These are phyloP conservation scores for Xiphophorus maculatus DNA, from an alignment of 2,113 vertebrate genomes.

Conservation along the genomic window DNA sequence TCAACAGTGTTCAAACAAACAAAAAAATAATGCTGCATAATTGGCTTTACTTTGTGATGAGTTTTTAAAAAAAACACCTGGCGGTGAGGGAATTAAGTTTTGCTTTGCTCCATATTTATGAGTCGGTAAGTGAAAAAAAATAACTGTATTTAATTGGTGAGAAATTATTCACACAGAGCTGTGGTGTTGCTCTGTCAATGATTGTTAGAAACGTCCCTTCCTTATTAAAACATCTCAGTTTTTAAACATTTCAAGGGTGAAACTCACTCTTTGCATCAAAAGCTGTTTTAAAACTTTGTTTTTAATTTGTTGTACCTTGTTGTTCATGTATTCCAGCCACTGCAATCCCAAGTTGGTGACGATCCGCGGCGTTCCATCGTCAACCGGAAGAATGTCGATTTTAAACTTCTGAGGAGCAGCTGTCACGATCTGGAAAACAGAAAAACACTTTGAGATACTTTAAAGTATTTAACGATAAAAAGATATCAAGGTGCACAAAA, in stretches of 20 bases:
- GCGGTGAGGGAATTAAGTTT: neutral
- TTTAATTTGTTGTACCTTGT: constrained; percentile 80
- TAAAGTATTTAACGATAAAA: no score
- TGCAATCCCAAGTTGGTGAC: constrained; percentile 94
- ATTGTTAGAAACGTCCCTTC: no score
- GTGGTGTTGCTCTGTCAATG: no score
- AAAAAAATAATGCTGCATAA: neutral
- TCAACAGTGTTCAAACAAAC: neutral
- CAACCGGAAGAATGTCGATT: constrained; percentile 90
- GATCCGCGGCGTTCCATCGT: constrained; percentile 90
- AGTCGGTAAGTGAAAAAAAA: neutral
- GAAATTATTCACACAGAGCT: neutral
- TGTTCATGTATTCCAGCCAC: constrained; percentile 92
- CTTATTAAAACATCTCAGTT: no score
- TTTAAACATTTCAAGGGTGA: no score
- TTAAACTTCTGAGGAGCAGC: constrained; percentile 90
- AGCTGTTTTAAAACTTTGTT: no score
- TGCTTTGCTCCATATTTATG: neutral
- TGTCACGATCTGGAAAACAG: constrained; percentile 83
- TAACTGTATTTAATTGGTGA: neutral
- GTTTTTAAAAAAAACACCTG: neutral
- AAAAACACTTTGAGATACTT: neutral
- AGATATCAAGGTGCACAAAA: no score
- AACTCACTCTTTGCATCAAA: no score
- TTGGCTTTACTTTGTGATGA: neutral